These are phyloP conservation scores for Keiferia lycopersicella DNA, from an alignment of 2,888 invertebrate genomes.

Conservation along the genomic window DNA sequence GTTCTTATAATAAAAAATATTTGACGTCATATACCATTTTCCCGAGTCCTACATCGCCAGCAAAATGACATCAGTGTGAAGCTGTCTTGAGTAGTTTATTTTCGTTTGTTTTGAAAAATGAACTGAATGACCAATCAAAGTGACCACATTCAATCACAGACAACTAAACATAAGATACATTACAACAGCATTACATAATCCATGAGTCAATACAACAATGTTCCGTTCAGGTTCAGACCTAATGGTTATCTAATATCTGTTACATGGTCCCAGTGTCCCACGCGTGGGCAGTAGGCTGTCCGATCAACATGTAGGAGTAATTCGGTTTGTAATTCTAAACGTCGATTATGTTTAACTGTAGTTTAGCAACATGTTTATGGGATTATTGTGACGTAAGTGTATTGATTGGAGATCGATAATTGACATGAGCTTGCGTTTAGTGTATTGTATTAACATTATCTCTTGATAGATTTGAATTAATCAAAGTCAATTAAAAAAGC, in stretches of 20 bases:
- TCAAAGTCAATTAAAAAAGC: too few species aligned
- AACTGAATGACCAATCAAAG: background rate
- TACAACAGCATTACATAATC: slow-evolving; percentile 1
- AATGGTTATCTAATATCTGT: slow-evolving; percentile 71
- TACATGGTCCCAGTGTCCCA: slow-evolving; percentile 49
- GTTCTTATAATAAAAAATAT: too few species aligned
- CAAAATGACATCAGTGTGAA: too few species aligned
- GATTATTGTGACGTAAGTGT: background rate
- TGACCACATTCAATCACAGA: background rate
- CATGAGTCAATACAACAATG: slow-evolving; percentile 24
- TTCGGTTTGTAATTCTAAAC: slow-evolving; percentile 9
- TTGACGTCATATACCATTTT: too few species aligned
- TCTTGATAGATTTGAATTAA: too few species aligned
- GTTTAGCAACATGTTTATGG: background rate
- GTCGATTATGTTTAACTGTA: slow-evolving; percentile 1
- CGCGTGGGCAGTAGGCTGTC: slow-evolving; percentile 38
- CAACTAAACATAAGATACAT: background rate
- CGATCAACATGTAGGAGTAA: slow-evolving; percentile 17
- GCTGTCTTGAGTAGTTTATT: too few species aligned
- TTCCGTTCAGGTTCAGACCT: slow-evolving; percentile 7
- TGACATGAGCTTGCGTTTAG: too few species aligned
- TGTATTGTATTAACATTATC: too few species aligned
- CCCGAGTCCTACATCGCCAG: too few species aligned
- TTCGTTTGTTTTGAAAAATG: background rate
- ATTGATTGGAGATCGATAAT: too few species aligned